phyloP scores from a whole-genome alignment of 1,140 invertebrate genomes.

The Calliopsis andreniformis region DNA sequence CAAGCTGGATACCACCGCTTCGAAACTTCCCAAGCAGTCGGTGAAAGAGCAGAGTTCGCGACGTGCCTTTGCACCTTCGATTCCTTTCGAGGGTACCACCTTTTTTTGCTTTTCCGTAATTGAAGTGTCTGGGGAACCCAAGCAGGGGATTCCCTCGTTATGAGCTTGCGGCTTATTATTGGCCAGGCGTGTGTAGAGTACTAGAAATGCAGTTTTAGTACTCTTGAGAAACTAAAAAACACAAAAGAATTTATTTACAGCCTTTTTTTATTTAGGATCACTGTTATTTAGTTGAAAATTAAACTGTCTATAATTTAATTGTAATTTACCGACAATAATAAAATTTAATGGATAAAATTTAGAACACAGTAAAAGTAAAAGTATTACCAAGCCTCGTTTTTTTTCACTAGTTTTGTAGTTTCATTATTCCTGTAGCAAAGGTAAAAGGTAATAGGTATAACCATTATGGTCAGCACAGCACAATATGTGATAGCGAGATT shows the following conservation, averaged over 20 bases:
- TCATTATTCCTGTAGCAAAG: neutral
- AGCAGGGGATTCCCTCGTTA: too few species aligned
- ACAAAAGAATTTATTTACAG: too few species aligned
- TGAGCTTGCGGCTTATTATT: too few species aligned
- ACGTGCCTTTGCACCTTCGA: conserved; percentile 20
- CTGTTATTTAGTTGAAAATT: too few species aligned
- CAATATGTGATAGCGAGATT: neutral
- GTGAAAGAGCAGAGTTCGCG: neutral
- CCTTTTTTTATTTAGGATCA: too few species aligned
- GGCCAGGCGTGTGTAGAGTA: too few species aligned
- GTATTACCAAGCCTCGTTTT: too few species aligned
- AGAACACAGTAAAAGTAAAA: too few species aligned
- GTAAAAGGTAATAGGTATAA: neutral
- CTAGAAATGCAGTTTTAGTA: too few species aligned
- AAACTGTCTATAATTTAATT: too few species aligned
- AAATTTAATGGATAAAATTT: neutral
- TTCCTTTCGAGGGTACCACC: neutral
- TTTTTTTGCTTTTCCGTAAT: neutral
- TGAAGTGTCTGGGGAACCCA: neutral
- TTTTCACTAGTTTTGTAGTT: neutral
- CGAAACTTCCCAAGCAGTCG: conserved; percentile 7
- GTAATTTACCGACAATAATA: too few species aligned
- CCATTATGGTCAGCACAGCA: neutral
- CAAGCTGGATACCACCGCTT: neutral
- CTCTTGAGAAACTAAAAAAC: too few species aligned